Evolutionary conservation across 1,140 invertebrate genomes (phyloP).

Genomic region (Panagrolaimus sp.): DNA sequence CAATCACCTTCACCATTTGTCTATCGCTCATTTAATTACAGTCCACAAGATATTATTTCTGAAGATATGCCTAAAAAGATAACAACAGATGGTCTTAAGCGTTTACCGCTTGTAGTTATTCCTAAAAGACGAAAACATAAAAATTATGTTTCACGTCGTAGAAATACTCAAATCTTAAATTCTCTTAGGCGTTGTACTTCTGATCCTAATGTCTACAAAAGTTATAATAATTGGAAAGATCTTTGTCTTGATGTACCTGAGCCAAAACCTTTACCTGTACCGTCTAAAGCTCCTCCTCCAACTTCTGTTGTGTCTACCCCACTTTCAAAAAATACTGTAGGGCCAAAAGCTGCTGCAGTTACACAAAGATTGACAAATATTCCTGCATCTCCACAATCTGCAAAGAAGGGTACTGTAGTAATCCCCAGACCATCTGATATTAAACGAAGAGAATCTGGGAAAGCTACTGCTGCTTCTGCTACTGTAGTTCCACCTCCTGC

Average conservation of each 20-base stretch:
- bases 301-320: background rate
- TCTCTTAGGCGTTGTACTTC: conserved; percentile 33
- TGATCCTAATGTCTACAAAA: conserved; percentile 37
- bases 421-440: background rate
- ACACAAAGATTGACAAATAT: background rate
- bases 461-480: background rate
- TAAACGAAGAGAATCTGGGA: background rate
- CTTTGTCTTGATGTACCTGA: background rate
- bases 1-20: background rate
- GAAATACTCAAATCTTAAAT: conserved; percentile 24
- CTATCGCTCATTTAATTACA: background rate
- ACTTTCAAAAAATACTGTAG: background rate
- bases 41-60: no score
- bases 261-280: background rate
- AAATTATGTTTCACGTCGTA: conserved; percentile 42
- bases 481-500: background rate
- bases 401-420: background rate
- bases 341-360: background rate
- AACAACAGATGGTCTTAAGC: conserved; percentile 24
- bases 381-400: background rate
- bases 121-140: conserved; percentile 44
- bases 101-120: conserved; percentile 39
- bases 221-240: conserved; percentile 33
- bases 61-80: background rate
- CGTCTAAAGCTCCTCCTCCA: background rate